phyloP scores from a whole-genome alignment of 2,888 invertebrate species.

The Mythimna vitellina region DNA sequence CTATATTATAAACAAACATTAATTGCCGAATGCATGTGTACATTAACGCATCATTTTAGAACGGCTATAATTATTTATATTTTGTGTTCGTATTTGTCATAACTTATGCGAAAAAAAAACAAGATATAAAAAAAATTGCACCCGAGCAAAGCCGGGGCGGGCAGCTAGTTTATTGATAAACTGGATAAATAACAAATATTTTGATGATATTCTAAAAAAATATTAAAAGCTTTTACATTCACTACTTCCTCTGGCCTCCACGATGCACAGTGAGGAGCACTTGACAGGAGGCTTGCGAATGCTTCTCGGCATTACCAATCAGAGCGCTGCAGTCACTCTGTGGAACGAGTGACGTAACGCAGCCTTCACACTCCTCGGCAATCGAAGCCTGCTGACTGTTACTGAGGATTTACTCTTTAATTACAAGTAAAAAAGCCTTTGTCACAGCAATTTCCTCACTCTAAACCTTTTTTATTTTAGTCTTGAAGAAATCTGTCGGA shows the following conservation, averaged over 20 bases:
- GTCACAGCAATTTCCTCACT: slow-evolving; percentile 33
- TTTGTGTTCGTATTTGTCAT: no score
- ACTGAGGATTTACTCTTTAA: slow-evolving; percentile 37
- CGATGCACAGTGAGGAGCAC: slow-evolving; percentile 51
- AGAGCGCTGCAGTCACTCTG: slow-evolving; percentile 84
- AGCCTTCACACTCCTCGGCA: slow-evolving; percentile 81
- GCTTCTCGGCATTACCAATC: slow-evolving; percentile 80
- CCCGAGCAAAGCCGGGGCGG: no score
- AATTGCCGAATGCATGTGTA: no score
- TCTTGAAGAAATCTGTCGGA: slow-evolving; percentile 15
- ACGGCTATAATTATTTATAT: no score
- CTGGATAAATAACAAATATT: no score
- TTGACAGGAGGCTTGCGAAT: slow-evolving; percentile 57
- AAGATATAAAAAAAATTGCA: no score
- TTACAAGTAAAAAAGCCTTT: slow-evolving; percentile 27
- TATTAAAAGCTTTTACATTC: slow-evolving; percentile 28
- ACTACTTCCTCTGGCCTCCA: slow-evolving; percentile 58
- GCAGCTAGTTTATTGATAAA: no score
- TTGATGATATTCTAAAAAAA: slow-evolving; percentile 16
- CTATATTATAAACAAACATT: no score
- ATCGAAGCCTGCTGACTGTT: slow-evolving; percentile 49
- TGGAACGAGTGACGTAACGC: slow-evolving; percentile 86
- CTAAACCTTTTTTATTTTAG: slow-evolving; percentile 18
- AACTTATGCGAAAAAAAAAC: no score
- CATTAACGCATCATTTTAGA: no score